These are phyloP conservation scores for Caracal caracal DNA, from an alignment of 2,113 vertebrate genomes.

Conservation along the genomic window DNA sequence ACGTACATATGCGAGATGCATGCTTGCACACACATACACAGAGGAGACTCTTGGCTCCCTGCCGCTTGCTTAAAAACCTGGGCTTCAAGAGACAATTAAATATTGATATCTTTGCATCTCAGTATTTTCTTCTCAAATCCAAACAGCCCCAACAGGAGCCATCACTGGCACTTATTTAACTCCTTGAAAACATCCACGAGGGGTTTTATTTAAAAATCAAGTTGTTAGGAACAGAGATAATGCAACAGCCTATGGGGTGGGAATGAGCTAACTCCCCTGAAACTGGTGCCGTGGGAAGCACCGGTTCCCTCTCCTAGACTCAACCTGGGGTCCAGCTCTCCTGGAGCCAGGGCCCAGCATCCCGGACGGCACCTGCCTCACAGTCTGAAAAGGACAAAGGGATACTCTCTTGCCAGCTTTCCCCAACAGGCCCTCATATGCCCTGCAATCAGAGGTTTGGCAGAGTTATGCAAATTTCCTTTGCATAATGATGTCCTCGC, in stretches of 20 bases:
- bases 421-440: slow-evolving; percentile 23
- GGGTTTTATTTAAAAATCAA: slow-evolving; percentile 68
- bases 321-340: background rate
- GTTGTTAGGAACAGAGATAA: slow-evolving; percentile 45
- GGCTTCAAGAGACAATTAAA: slow-evolving; percentile 78
- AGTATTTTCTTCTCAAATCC: slow-evolving; percentile 77
- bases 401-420: background rate
- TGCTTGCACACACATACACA: background rate
- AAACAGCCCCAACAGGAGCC: slow-evolving; percentile 78
- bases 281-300: background rate
- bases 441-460: slow-evolving; percentile 66
- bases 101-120: slow-evolving; percentile 80
- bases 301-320: background rate
- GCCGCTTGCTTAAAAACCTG: slow-evolving; percentile 65
- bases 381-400: slow-evolving; percentile 55
- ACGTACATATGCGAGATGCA: background rate
- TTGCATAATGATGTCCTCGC: slow-evolving; percentile 47
- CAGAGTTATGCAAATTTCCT: slow-evolving; percentile 62
- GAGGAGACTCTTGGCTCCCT: slow-evolving; percentile 55
- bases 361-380: background rate
- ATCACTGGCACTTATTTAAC: slow-evolving; percentile 71
- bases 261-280: background rate
- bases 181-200: slow-evolving; percentile 67
- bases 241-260: background rate
- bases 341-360: background rate